A percentile compares a stretch with the other conserved stretches of the same genome.
Conservation (phyloP, 2,797 vertebrate genomes). For the Synanceia verrucosa region DNA sequence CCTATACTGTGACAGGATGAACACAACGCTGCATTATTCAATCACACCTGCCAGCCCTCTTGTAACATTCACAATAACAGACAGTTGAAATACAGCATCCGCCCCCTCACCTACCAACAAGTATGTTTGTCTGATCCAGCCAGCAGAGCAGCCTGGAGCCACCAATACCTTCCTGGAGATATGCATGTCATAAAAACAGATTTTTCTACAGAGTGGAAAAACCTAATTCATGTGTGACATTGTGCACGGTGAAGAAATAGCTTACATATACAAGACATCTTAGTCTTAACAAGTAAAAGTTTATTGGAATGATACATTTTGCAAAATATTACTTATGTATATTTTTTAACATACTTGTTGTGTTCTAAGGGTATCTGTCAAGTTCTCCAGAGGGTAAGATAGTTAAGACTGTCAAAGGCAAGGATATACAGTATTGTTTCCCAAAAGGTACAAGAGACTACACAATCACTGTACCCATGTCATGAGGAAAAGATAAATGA, state of each 20-base stretch:
- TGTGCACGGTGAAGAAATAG: constrained; percentile 16
- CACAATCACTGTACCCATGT: constrained; percentile 87
- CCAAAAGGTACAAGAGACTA: constrained; percentile 87
- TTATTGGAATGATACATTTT: constrained; percentile 93
- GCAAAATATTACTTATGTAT: constrained; percentile 90
- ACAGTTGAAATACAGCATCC: constrained; percentile 11
- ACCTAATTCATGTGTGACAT: not conserved
- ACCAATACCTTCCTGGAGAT: not conserved
- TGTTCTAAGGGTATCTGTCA: constrained; percentile 87
- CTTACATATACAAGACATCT: constrained; percentile 64
- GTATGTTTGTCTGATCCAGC: constrained; percentile 7
- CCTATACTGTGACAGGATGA: constrained; percentile 44
- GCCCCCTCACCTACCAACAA: constrained; percentile 20
- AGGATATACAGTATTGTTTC: constrained; percentile 88
- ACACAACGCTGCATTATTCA: constrained; percentile 61
- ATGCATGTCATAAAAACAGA: not conserved
- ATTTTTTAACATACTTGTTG: constrained; percentile 85
- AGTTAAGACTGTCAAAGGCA: constrained; percentile 91
- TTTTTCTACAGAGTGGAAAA: not conserved
- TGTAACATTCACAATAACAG: constrained; percentile 20
- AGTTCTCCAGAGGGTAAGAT: constrained; percentile 89
- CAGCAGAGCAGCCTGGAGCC: not conserved
- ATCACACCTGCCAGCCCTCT: constrained; percentile 22
- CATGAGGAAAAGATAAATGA: constrained; percentile 83
- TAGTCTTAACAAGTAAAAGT: constrained; percentile 90